Base-by-base conservation (phyloP, 2,797 vertebrate genomes). In the Coranthus polyacanthus region DNA sequence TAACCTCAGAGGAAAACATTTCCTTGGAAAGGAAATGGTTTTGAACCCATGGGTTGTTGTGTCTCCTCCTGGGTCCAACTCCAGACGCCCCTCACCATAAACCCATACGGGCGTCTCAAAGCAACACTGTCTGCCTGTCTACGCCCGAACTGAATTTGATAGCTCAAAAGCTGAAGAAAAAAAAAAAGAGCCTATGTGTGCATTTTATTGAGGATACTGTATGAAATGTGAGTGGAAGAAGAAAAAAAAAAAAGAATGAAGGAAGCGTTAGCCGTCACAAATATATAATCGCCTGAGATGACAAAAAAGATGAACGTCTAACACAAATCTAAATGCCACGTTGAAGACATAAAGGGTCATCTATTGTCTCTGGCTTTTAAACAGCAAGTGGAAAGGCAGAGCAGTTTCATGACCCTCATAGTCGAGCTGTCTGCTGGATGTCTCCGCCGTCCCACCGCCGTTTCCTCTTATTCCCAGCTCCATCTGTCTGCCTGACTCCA, bases 21-120 rank as follows among this genome's bases (percentile, higher is more conserved):
- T 80, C 12, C 24, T 44, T 29, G 12, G 60, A 72, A 67, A 78
- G 68, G 66, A 84, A 84, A 83, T 78, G 36, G 53, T 78, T n/a
- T 79, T 79, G 56, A 81, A 81, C 78, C 64, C 24, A 12, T 16
- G 10, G 63, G 67, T 71, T 54, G 68, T 26, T 75, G 47, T n/a
- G 62, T 68, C 47, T 72, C 45, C 63, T 74, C 20, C 29, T 15
- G 57, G 64, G 72, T 41, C 58, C 12, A 17, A 44, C 20, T 78
- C 43, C 64, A 80, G 62, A 78, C 57, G 26, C 5, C 13, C 24
- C 36, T 57, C 22, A n/a, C 56, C 56, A 37, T 22, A 36, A 76
- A 38, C 34, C 26, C 24, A 11, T 46, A 16, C 65, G 13, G 41
- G 59, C 12, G 12, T 17, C 38, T 36, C 29, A 60, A 56, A 46